A percentile compares a stretch with the other conserved stretches of the same genome.
These are phyloP conservation scores for Iphiclides podalirius DNA, from an alignment of 2,888 invertebrate species.

Conservation along the genomic window DNA sequence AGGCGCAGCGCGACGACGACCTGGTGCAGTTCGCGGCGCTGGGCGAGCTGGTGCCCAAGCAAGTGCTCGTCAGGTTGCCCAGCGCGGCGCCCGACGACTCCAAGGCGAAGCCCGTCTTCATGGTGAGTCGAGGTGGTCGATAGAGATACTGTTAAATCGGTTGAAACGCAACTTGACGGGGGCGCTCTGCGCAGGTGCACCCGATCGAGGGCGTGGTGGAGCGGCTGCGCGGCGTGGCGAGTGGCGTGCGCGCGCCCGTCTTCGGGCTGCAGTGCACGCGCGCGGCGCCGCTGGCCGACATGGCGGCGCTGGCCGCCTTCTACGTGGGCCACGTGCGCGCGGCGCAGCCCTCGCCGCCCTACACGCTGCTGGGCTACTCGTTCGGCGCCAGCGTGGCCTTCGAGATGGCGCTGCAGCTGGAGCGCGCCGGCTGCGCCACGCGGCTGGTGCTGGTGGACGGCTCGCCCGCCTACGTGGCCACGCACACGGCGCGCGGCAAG, in stretches of 20 bases:
- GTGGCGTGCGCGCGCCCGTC: slow-evolving; percentile 86
- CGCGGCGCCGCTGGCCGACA: slow-evolving; percentile 85
- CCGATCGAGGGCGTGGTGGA: slow-evolving; percentile 94
- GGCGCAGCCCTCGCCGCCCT: slow-evolving; percentile 90
- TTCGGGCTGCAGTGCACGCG: slow-evolving; percentile 94
- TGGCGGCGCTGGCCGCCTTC: slow-evolving; percentile 85
- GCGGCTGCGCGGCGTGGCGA: slow-evolving; percentile 85
- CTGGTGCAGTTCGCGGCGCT: slow-evolving; percentile 65
- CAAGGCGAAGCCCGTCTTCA: slow-evolving; percentile 80
- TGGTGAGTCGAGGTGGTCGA: slow-evolving; percentile 58
- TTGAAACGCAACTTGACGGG: too few species aligned
- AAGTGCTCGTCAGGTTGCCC: slow-evolving; percentile 84
- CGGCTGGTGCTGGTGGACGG: slow-evolving; percentile 93
- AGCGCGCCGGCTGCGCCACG: slow-evolving; percentile 77
- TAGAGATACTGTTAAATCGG: too few species aligned
- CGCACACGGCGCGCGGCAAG: slow-evolving; percentile 85
- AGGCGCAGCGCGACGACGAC: slow-evolving; percentile 58
- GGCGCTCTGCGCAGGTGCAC: too few species aligned
- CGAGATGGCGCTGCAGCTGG: slow-evolving; percentile 94
- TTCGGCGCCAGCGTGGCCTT: slow-evolving; percentile 97
- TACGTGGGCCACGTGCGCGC: slow-evolving; percentile 87
- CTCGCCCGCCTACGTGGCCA: slow-evolving; percentile 89
- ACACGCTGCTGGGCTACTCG: slow-evolving; percentile 95
- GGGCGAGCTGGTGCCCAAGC: slow-evolving; percentile 86
- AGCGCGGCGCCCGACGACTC: slow-evolving; percentile 67